These are phyloP conservation scores for Timema cristinae DNA, from an alignment of 2,888 invertebrate species.

Conservation along the genomic window DNA sequence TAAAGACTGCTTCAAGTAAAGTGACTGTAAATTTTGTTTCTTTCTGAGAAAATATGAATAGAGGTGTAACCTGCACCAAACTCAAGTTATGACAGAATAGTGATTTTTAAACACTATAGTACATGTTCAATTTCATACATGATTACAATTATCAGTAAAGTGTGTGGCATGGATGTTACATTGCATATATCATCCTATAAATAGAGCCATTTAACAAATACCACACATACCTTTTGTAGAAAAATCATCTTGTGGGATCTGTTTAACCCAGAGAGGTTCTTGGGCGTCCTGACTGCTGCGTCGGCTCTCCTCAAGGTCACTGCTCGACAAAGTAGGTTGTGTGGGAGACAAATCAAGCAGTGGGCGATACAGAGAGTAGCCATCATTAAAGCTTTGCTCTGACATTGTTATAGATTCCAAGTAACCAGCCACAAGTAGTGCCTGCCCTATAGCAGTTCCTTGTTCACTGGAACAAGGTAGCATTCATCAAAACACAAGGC, in stretches of 20 bases:
- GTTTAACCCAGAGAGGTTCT: slow-evolving; percentile 64
- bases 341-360: slow-evolving; percentile 28
- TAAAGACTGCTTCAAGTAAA: too few species aligned
- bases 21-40: too few species aligned
- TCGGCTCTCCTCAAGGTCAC: slow-evolving; percentile 35
- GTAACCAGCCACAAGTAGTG: slow-evolving; percentile 69
- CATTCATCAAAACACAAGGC: too few species aligned
- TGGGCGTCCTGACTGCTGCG: slow-evolving; percentile 49
- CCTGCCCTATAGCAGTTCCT: slow-evolving; percentile 73
- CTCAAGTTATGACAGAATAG: too few species aligned
- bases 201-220: too few species aligned
- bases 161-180: too few species aligned
- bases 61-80: too few species aligned
- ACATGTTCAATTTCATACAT: too few species aligned
- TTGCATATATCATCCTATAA: too few species aligned
- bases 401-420: slow-evolving; percentile 58
- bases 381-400: slow-evolving; percentile 57
- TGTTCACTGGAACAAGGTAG: slow-evolving; percentile 47
- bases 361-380: slow-evolving; percentile 58
- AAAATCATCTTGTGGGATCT: slow-evolving; percentile 50
- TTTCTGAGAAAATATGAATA: too few species aligned
- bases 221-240: slow-evolving; percentile 41
- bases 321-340: slow-evolving; percentile 10
- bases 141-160: too few species aligned
- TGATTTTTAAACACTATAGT: too few species aligned